Base-by-base conservation (phyloP, 2,888 invertebrate species). In the Apotomis turbidana region DNA sequence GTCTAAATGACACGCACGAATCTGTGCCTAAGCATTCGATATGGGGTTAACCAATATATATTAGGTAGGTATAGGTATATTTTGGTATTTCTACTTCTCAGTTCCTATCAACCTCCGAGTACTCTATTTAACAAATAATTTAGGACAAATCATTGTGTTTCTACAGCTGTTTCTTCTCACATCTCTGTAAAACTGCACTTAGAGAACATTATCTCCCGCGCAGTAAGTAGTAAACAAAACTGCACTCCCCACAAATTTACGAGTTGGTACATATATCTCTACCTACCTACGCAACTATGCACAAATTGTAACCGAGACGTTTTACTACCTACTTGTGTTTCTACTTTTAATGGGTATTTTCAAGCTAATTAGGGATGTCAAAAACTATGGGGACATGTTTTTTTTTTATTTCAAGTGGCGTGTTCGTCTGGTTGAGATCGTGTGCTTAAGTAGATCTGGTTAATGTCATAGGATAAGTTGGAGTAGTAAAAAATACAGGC, bases 121-220 rank as follows among this genome's bases (percentile, higher is more conserved):
- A 27, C 27, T 27, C 27, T 2, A 27, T 27, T 27, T 27, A 27
- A 27, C 2, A 27, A 27, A 27, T 27, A 27, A 6, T 44, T 44
- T 44, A 6, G 3, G 3, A 44, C 6, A 44, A 44, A 44, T 8
- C 6, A 0, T 5, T 44, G 4, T 4, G 46, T 10, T 41, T 1
- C 3, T 60, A 5, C n/a, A 49, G 3, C 4, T 46, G 27, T 36
- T 36, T 5, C 41, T 60, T 44, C 59, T 8, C 0, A 6, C 49
- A 13, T n/a, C 27, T 52, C n/a, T 27, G 6, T 13, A 68, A 70
- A 79, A 79, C 82, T 84, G 86, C 86, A 86, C 87, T 87, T 86
- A 88, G 87, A 84, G 85, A 84, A 86, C 85, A 88, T 88, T 86
- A 88, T 85, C 85, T 83, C 74, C 4, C 27, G 4, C 12, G 86